phyloP scores from a whole-genome alignment of 2,888 invertebrate species.

The Drosophila conformis region DNA sequence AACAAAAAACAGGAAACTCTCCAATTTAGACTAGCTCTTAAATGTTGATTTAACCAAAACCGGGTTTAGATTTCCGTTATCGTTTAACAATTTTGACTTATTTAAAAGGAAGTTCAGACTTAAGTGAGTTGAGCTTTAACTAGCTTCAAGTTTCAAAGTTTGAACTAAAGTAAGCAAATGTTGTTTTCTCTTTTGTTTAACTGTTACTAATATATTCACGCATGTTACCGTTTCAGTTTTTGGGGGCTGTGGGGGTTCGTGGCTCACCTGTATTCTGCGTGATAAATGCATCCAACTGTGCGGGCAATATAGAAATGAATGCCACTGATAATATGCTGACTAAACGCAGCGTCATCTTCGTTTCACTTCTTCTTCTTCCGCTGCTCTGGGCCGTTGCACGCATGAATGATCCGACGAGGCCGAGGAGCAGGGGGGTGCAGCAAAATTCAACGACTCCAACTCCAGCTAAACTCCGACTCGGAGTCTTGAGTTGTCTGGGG shows the following conservation, averaged over 20 bases:
- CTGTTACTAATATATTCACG: conserved; percentile 26
- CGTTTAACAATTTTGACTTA: neutral
- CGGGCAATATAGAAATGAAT: conserved; percentile 70
- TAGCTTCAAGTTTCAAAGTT: neutral
- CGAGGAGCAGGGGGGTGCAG: neutral
- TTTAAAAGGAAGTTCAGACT: neutral
- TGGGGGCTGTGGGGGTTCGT: neutral
- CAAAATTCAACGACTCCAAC: conserved; percentile 2
- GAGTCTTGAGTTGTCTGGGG: neutral
- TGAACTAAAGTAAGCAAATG: neutral
- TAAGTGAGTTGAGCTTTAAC: neutral
- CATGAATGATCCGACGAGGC: conserved; percentile 70
- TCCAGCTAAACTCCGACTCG: conserved; percentile 2
- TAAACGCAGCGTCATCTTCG: conserved; percentile 76
- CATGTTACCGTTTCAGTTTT: conserved; percentile 22
- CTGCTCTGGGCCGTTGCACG: conserved; percentile 52
- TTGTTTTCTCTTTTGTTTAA: conserved; percentile 8
- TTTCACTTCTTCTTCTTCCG: conserved; percentile 15
- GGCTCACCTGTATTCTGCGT: conserved; percentile 80
- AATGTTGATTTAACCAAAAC: neutral
- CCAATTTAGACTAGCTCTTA: neutral
- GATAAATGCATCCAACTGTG: conserved; percentile 82
- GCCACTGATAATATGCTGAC: conserved; percentile 69
- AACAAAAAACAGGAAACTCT: neutral
- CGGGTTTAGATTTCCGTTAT: neutral